Percentiles rank a stretch among this genome's conserved stretches.
phyloP scores from a whole-genome alignment of 1,140 invertebrate species.

The Sycophaga agraensis region DNA sequence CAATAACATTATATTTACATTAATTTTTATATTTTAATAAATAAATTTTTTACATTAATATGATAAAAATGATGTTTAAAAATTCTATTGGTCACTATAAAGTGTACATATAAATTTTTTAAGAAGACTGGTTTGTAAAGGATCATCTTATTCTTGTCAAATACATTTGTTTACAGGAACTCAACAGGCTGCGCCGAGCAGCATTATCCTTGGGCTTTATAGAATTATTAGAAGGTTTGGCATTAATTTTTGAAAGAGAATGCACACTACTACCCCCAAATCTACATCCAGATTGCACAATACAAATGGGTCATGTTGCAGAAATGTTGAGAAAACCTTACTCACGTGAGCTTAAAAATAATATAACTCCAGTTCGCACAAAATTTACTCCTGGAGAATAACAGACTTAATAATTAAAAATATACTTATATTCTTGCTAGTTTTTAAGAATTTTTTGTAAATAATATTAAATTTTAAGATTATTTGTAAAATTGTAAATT shows the following conservation, averaged over 20 bases:
- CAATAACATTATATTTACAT: not conserved
- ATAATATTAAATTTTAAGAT: slow-evolving; percentile 10
- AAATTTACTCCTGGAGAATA: slow-evolving; percentile 57
- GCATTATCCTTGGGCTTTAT: slow-evolving; percentile 88
- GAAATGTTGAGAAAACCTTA: slow-evolving; percentile 67
- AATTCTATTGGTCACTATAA: too few relatives aligned
- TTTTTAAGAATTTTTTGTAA: not conserved
- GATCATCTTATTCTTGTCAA: not conserved
- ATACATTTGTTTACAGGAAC: slow-evolving; percentile 66
- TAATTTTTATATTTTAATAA: not conserved
- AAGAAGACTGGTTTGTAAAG: too few relatives aligned
- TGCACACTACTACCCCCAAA: slow-evolving; percentile 76
- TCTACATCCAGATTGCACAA: slow-evolving; percentile 82
- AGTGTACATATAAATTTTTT: too few relatives aligned
- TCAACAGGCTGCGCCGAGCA: slow-evolving; percentile 85
- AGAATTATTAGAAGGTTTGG: slow-evolving; percentile 74
- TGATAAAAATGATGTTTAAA: too few relatives aligned
- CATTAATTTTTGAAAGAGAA: slow-evolving; percentile 85
- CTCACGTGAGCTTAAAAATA: slow-evolving; percentile 65
- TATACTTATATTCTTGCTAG: too few relatives aligned
- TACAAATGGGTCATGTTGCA: slow-evolving; percentile 89
- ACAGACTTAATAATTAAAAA: slow-evolving; percentile 14
- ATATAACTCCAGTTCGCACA: slow-evolving; percentile 67
- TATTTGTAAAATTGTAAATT: slow-evolving; percentile 12
- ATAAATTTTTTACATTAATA: not conserved